Percentiles rank a stretch among this genome's conserved stretches.
These are phyloP conservation scores for Noctua janthina DNA, from an alignment of 2,888 invertebrate genomes.

Conservation along the genomic window DNA sequence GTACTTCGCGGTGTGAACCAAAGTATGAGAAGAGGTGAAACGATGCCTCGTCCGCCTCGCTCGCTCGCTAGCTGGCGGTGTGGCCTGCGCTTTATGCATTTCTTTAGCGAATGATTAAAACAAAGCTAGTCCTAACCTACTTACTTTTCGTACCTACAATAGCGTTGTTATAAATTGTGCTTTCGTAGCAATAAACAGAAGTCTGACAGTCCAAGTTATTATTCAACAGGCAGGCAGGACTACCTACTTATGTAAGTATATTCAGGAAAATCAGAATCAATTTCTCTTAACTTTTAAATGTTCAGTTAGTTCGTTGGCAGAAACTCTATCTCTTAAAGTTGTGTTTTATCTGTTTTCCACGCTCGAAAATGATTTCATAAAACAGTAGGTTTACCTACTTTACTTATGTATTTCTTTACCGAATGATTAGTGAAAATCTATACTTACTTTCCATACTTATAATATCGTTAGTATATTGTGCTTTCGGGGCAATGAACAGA, in stretches of 20 bases:
- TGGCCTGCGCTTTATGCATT: background rate
- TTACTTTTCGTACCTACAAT: background rate
- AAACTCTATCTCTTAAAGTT: background rate
- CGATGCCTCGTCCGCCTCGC: too few species aligned
- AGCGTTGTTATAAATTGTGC: background rate
- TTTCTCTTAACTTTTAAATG: background rate
- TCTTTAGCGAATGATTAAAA: background rate
- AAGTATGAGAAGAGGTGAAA: too few species aligned
- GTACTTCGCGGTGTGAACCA: too few species aligned
- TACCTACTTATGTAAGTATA: too few species aligned
- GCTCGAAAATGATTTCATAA: background rate
- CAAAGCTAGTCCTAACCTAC: background rate
- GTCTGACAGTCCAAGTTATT: background rate
- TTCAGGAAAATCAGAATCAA: background rate
- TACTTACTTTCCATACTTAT: constrained; percentile 5
- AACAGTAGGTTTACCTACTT: background rate
- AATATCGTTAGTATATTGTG: constrained; percentile 18
- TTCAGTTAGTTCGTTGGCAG: background rate
- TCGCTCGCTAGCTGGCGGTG: too few species aligned
- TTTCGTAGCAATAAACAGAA: background rate
- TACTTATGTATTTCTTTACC: background rate
- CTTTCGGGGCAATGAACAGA: constrained; percentile 52
- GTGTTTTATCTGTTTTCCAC: background rate
- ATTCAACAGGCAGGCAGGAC: background rate
- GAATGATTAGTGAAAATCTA: background rate